Evolutionary conservation across 2,888 invertebrate species (phyloP).

Genomic region (Drosophila histrio): DNA sequence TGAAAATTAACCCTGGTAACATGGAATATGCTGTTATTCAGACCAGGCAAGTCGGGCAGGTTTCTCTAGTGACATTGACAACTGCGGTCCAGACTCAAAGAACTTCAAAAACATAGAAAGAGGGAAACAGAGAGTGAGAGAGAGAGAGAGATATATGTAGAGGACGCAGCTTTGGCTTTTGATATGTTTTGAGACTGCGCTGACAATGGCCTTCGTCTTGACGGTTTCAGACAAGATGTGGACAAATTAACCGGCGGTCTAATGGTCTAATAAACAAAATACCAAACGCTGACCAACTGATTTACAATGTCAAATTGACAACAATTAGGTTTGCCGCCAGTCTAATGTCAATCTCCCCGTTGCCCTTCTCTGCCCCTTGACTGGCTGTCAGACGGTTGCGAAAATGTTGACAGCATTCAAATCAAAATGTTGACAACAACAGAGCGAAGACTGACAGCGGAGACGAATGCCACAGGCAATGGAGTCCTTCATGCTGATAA

Average conservation of each 20-base stretch:
- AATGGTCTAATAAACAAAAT: conserved; percentile 11
- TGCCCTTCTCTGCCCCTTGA: not conserved
- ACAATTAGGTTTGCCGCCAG: conserved; percentile 56
- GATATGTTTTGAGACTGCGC: conserved; percentile 6
- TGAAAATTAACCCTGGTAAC: conserved; percentile 20
- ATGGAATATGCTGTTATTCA: not conserved
- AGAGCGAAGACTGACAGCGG: conserved; percentile 25
- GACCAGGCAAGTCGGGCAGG: not conserved
- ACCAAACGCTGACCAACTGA: conserved; percentile 39
- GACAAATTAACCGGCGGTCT: conserved; percentile 38
- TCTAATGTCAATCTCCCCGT: not conserved
- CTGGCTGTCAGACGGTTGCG: conserved; percentile 51
- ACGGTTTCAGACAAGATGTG: conserved; percentile 16
- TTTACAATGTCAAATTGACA: conserved; percentile 60
- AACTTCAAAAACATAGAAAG: not conserved
- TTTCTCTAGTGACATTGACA: conserved; percentile 48
- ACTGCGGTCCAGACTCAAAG: conserved; percentile 15
- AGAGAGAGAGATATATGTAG: not conserved
- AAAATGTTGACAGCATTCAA: conserved; percentile 77
- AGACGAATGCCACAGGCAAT: conserved; percentile 46
- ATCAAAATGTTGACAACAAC: conserved; percentile 66
- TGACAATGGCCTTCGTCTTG: conserved; percentile 28
- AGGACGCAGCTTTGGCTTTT: not conserved
- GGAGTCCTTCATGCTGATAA: conserved; percentile 18
- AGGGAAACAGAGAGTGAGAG: not conserved